phyloP scores from a whole-genome alignment of 1,140 invertebrate species.

The Drosophila bocqueti region DNA sequence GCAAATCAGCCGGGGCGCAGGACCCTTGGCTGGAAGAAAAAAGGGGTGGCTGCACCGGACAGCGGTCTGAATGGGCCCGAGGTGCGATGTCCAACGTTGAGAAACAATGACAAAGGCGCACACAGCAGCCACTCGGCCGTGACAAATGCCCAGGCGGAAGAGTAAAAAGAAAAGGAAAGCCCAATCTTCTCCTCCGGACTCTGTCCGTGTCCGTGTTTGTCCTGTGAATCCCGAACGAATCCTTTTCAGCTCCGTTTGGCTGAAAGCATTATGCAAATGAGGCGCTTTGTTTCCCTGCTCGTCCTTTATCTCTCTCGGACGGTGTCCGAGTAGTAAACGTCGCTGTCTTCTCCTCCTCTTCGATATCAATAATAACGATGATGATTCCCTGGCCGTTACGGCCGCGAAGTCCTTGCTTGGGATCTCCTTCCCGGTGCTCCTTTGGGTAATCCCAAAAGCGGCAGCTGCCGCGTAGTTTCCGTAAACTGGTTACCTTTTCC shows the following conservation, averaged over 20 bases:
- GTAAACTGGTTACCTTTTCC: constrained; percentile 38
- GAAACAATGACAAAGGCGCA: constrained; percentile 75
- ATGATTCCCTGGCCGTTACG: constrained; percentile 49
- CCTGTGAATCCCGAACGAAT: constrained; percentile 70
- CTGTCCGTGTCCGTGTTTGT: constrained; percentile 14
- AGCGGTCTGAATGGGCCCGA: constrained; percentile 51
- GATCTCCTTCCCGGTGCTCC: constrained; percentile 21
- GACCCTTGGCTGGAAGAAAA: constrained; percentile 31
- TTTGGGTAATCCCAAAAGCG: constrained; percentile 8
- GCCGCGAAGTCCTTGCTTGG: constrained; percentile 25
- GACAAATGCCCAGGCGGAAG: constrained; percentile 57
- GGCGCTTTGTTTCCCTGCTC: constrained; percentile 49
- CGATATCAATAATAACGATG: constrained; percentile 47
- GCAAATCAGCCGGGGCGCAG: constrained; percentile 57
- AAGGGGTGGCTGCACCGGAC: constrained; percentile 66
- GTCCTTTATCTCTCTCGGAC: constrained; percentile 46
- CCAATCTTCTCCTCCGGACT: constrained; percentile 11
- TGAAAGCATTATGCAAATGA: constrained; percentile 82
- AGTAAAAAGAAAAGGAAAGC: constrained; percentile 1
- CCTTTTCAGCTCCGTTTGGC: constrained; percentile 56
- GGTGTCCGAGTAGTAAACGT: constrained; percentile 57
- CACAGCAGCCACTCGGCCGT: constrained; percentile 68
- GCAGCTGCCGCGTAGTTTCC: constrained; percentile 31
- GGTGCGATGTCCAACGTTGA: constrained; percentile 81
- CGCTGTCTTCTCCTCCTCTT: constrained; percentile 32